Evolutionary conservation across 2,113 vertebrate species (phyloP), one percentile per base, ranked within the genome.

Genomic region (Hippocampus comes): DNA sequence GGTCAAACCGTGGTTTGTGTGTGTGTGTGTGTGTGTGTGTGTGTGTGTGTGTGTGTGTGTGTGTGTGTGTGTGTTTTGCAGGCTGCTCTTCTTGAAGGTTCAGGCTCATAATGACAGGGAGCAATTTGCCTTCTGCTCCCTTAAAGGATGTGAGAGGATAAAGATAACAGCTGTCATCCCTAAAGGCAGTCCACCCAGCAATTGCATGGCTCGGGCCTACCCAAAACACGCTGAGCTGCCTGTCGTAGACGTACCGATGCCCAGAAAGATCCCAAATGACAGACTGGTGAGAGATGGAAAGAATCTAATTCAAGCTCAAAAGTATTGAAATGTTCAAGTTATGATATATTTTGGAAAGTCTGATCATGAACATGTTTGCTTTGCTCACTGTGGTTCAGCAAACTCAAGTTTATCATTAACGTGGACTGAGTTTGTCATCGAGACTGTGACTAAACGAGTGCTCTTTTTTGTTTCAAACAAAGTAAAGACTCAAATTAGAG

Each of bases 111-210:
- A 95, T 0, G 91, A 94, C 67, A 94, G 91, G 74, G 95, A 96
- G 41, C 89, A 84, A 27, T 97, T 95, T 42, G 94, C 96, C 68
- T 99, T 98, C 92, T 99, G 97, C 89, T 98, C 97, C 0, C 76
- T 92, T 48, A 94, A 94, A 74, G 97, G 97, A 64, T 99, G 97
- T 1, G 97, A 99, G 84, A 78, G 97, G 55, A 91, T 99, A 12
- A 95, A 94, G 87, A 95, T 99, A 72, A 96, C 94, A 76, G 97
- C 96, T 1, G 57, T 89, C 53, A 87, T 99, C 65, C 97, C 97
- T 0, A 91, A 83, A 79, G 87, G 89, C 0, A 93, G 95, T 1
- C 92, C 88, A 0, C 7, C 93, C 81, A 98, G 96, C 0, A 91
- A 98, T 92, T 99, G 97, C 80, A 86, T 92, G 64, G 92, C 92